Evolutionary conservation across 2,797 vertebrate genomes (phyloP), one percentile per base, ranked within the genome.

Genomic region (Siniperca scherzeri): DNA sequence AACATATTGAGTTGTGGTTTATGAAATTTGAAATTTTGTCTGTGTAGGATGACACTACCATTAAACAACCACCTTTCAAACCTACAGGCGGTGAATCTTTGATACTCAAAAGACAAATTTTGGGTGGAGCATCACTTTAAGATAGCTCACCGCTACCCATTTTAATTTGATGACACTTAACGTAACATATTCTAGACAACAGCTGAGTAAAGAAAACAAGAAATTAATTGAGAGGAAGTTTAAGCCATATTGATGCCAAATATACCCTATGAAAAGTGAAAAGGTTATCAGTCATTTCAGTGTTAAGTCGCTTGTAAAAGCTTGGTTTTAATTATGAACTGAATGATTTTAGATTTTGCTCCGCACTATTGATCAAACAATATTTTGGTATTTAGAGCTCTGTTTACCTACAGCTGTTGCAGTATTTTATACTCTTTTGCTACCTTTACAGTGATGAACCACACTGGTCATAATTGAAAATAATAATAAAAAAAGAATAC

Each of bases 211-310:
- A 83, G 57, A 56, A 69, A 78, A 66, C 36, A 30, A 73, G 74
- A 75, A 69, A 52, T 30, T 68, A 91, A 89, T 83, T 91, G 91
- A 90, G 88, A 92, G 92, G 92, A 92, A 92, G 87, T 64, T 77
- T 53, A 94, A 95, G 94, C 94, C 92, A 95, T 94, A 92, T 27
- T 62, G 52, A 94, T 73, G 86, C 91, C 91, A 94, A 93, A 93
- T 83, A 86, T 60, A 88, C 73, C 40, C 62, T 14, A 44, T 50
- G 38, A 60, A 70, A 81, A 80, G 44, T 48, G 44, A 42, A 55
- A 75, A 62, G 40, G 60, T 83, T 38, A 86, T 74, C 70, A 70
- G 80, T 87, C 64, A 74, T 66, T 75, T 91, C 88, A 91, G 91
- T 89, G 78, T 93, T 90, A 80, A 22, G 33, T 81, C 6, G 13